phyloP scores from a whole-genome alignment of 1,140 invertebrate genomes.

The Drosophila mayri region DNA sequence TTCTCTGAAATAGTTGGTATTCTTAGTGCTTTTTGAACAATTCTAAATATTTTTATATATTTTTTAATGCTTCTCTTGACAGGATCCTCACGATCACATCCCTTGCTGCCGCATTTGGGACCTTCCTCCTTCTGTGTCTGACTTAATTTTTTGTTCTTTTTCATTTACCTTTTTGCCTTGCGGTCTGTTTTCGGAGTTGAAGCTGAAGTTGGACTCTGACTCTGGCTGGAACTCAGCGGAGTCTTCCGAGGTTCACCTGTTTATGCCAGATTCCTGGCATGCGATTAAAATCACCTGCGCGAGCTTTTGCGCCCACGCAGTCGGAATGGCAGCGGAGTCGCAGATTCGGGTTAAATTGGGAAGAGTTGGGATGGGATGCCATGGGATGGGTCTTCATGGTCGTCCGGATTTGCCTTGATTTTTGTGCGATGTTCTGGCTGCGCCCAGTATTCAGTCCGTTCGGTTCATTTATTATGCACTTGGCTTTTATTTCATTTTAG shows the following conservation, averaged over 20 bases:
- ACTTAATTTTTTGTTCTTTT: conserved; percentile 63
- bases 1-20: too few relatives aligned
- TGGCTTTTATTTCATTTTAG: conserved; percentile 55
- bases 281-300: conserved; percentile 84
- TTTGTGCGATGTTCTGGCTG: conserved; percentile 64
- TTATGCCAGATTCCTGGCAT: conserved; percentile 84
- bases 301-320: conserved; percentile 80
- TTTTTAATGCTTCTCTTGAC: too few relatives aligned
- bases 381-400: conserved; percentile 47
- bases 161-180: conserved; percentile 46
- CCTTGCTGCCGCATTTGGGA: conserved; percentile 29
- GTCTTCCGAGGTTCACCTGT: conserved; percentile 76
- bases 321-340: conserved; percentile 16
- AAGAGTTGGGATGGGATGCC: conserved; percentile 25
- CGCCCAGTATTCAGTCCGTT: conserved; percentile 51
- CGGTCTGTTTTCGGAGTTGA: conserved; percentile 51
- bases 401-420: conserved; percentile 57
- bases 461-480: conserved; percentile 80
- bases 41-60: background rate
- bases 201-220: conserved; percentile 17
- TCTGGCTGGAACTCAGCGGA: conserved; percentile 21
- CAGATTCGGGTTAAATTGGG: conserved; percentile 56
- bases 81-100: conserved; percentile 28
- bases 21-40: background rate
- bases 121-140: conserved; percentile 60